Evolutionary conservation across 1,140 invertebrate species (phyloP), one percentile per base, ranked within the genome.

Genomic region (Drosophila kikkawai): DNA sequence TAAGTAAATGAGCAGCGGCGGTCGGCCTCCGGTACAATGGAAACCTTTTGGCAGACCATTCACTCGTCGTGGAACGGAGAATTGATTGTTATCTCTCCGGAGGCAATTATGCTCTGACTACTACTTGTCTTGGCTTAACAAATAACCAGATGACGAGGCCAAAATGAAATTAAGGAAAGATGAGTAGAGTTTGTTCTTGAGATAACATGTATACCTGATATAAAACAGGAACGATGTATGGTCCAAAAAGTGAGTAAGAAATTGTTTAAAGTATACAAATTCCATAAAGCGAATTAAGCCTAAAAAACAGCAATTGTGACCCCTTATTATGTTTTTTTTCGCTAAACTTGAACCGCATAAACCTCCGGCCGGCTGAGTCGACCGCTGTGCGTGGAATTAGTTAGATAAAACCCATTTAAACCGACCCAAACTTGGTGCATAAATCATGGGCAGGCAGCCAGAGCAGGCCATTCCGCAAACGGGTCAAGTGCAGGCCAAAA

Each of bases 401-500:
- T 47, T 60, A 60, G 61, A 74, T 67, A 61, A 79, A 67, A 74
- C 36, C 34, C 68, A 74, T 67, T 73, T 60, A 79, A 79, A 42
- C 22, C 44, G 67, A 70, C 37, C 67, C 67, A 19, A 66, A 41
- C 4, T 39, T 17, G 36, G 42, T 44, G 50, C 42, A 69, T 78
- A 77, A 64, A 70, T 79, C 53, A 79, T 55, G 42, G 19, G 17
- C 41, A 26, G 22, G 7, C 32, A 26, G 22, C 4, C 32, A 1
- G 42, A 26, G 9, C 26, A 48, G 58, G 47, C 36, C 37, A 22
- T 26, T 7, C 32, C 39, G n/a, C 66, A 81, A 73, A 77, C 59
- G 74, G 79, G 79, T 82, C 79, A 82, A 82, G 79, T 82, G 79
- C 73, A 81, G 67, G 39, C 48, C 39, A 15, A 34, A 39, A 68